Base-by-base conservation (phyloP, 1,140 invertebrate species). In the Mylabris phalerata region DNA sequence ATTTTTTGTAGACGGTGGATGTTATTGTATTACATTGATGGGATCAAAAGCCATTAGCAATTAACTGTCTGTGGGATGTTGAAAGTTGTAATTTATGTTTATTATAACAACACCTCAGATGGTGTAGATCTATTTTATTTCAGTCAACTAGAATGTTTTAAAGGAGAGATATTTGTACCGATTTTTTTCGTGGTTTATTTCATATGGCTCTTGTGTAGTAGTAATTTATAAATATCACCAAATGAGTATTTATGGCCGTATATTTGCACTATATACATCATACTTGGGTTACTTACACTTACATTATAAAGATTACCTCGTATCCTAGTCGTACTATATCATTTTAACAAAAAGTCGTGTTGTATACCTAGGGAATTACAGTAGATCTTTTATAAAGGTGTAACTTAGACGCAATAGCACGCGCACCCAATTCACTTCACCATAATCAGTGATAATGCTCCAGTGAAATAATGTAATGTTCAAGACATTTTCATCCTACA, bases 401-500 rank as follows among this genome's bases (percentile, higher is more conserved):
- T 54, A 54, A 54, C 46, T 54, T 54, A 54, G 51, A 45, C 51
- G 51, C 41, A 45, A 45, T 32, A 48, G 38, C 47, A 48, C 47
- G 38, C 47, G 38, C 47, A 41, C 40, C 24, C 51, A 32, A 54
- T 46, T 44, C 50, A 52, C 50, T 27, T 43, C 39, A 32, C 42
- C 24, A 45, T 54, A 54, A 54, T 54, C 26, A 38, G 41, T 46
- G 26, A 45, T 54, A 42, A 54, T 27, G 43, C 42, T 41, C 2
- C 4, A 45, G 51, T 39, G 9, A 19, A 50, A 50, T 7, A 32
- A 7, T 32, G 7, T 32, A 32, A 32, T 32, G 32, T 32, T 7
- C 7, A 5, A 32, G 32, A 32, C 32, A 7, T 32, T 32, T 4
- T 32, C 32, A 7, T 32, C 7, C 7, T 32, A 32, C 7, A 19